These are phyloP conservation scores for Callipepla californica DNA, from an alignment of 2,113 vertebrate species.

Conservation along the genomic window DNA sequence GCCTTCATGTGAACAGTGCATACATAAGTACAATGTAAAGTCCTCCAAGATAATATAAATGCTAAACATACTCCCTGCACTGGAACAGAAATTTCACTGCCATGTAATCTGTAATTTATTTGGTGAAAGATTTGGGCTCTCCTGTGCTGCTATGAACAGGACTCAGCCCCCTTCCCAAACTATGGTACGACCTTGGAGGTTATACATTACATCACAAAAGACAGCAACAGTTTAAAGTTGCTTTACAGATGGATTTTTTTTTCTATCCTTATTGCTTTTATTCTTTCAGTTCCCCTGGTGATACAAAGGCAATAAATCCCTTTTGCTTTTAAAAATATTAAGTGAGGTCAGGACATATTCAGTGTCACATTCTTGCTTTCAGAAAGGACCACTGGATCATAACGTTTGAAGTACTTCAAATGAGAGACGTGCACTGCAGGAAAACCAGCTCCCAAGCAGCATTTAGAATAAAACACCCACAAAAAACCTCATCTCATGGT, in stretches of 20 bases:
- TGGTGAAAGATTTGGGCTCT: not conserved
- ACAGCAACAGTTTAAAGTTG: not conserved
- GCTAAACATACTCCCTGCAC: not conserved
- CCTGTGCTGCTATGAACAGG: not conserved
- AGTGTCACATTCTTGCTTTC: conserved; percentile 2
- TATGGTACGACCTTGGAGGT: not conserved
- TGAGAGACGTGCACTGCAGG: not conserved
- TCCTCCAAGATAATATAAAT: not conserved
- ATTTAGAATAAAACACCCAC: not conserved
- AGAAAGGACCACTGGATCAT: not conserved
- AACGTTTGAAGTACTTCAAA: not conserved
- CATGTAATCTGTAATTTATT: not conserved
- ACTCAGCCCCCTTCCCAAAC: not conserved
- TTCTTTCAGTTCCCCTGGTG: not conserved
- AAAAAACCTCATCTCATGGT: not conserved
- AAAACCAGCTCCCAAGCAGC: not conserved
- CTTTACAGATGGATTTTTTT: not conserved
- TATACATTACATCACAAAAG: not conserved
- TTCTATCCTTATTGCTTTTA: not conserved
- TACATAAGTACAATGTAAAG: not conserved
- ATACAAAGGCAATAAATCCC: not conserved
- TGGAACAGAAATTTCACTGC: not conserved
- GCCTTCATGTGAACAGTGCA: not conserved
- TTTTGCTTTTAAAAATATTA: not conserved
- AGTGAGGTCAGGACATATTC: conserved; percentile 1